These are phyloP conservation scores for Orthosia incerta DNA, from an alignment of 2,888 invertebrate species.

Conservation along the genomic window DNA sequence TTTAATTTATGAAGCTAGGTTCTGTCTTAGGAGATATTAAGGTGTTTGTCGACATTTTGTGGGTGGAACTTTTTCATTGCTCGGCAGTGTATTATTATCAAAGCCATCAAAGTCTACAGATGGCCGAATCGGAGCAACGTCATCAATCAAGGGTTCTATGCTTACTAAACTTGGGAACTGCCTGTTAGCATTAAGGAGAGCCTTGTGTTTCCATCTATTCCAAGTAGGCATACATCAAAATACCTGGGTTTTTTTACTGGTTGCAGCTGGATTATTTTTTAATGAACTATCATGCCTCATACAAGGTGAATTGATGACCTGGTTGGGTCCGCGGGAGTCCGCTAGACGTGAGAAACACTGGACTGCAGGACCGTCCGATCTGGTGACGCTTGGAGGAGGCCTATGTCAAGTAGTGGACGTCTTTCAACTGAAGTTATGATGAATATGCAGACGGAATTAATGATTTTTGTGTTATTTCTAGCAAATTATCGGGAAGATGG, in stretches of 20 bases:
- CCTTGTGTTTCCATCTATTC: neutral
- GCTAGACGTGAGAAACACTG: neutral
- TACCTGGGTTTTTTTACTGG: neutral
- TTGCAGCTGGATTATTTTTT: neutral
- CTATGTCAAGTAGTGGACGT: neutral
- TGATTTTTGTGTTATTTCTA: conserved; percentile 33
- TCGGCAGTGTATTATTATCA: too few species aligned
- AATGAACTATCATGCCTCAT: neutral
- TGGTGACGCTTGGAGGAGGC: neutral
- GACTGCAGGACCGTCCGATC: neutral
- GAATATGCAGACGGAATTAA: conserved; percentile 10
- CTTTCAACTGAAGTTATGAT: neutral
- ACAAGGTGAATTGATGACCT: neutral
- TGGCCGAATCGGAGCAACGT: too few species aligned
- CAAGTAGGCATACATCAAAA: too few species aligned
- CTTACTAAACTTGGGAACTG: neutral
- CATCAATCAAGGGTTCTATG: neutral
- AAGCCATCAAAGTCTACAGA: too few species aligned
- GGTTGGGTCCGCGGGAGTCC: neutral
- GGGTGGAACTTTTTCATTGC: too few species aligned
- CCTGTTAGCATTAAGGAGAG: neutral
- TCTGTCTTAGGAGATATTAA: too few species aligned
- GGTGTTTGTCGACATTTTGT: too few species aligned
- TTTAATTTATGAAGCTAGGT: too few species aligned
- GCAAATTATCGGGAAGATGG: conserved; percentile 33